Base-by-base conservation (phyloP, 2,888 invertebrate genomes). In the Tiliacea citrago region DNA sequence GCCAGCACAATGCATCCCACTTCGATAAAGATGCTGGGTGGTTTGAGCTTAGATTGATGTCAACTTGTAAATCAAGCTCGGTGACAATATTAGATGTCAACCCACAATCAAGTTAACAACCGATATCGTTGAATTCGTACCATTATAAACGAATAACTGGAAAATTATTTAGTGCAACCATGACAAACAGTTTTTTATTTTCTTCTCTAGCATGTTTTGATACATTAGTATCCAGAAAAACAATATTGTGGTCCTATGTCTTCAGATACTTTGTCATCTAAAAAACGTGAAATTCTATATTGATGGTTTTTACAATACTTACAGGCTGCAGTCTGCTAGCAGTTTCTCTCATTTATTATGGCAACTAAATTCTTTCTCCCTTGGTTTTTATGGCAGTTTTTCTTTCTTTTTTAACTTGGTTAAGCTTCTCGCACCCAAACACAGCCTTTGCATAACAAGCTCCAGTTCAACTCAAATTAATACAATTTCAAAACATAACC, bases 401-500 rank as follows among this genome's bases (percentile, higher is more conserved):
- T 29, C 16, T 16, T 29, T 57, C 3, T 29, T 16, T 35, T 18
- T 18, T 10, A 29, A 9, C 9, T 18, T 57, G 13, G 2, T 35
- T 29, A 35, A 16, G 35, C 16, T 35, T 51, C 6, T 24, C 6
- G 10, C n/a, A 53, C n/a, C 18, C 4, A 62, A 73, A 57, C 0
- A 16, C 13, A 45, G 16, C 16, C 35, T 58, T 75, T 57, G 42
- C 67, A 45, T 35, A 66, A 49, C 47, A 35, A 21, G 21, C 58
- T 72, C 12, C 79, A 24, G 35, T 12, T 8, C 45, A 21, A 55
- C 69, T 65, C 49, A 75, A 68, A 78, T 73, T 73, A 79, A 72
- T 70, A 77, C 70, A 61, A 68, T 84, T 84, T 81, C 82, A 77
- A 81, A 82, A 82, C 63, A 66, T 24, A 84, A 73, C 67, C 68